Percentiles rank a stretch among this genome's conserved stretches.
phyloP scores from a whole-genome alignment of 2,113 vertebrate genomes.

The Eublepharis macularius region DNA sequence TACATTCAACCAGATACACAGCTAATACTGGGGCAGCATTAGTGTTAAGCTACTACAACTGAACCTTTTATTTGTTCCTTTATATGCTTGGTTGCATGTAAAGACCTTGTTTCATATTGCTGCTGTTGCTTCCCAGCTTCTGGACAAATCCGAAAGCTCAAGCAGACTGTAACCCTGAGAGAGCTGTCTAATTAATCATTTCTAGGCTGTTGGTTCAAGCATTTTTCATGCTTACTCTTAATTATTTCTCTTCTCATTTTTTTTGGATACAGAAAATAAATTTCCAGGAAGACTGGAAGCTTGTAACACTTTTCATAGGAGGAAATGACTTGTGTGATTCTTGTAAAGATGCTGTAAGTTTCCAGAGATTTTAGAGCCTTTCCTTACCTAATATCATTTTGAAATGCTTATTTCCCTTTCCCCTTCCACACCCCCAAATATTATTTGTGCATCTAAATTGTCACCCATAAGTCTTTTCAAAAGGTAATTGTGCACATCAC shows the following conservation, averaged over 20 bases:
- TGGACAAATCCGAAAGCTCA: not conserved
- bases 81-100: not conserved
- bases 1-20: not conserved
- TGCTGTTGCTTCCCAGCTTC: not conserved
- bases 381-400: not conserved
- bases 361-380: not conserved
- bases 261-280: slow-evolving; percentile 64
- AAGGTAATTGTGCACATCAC: not conserved
- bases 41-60: not conserved
- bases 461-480: not conserved
- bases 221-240: not conserved
- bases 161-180: not conserved
- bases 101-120: not conserved
- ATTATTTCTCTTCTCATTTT: not conserved
- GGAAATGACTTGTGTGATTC: slow-evolving; percentile 73
- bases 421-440: not conserved
- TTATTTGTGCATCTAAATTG: not conserved
- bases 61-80: not conserved
- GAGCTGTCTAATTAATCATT: slow-evolving; percentile 13
- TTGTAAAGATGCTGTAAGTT: slow-evolving; percentile 72
- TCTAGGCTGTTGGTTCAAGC: not conserved
- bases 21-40: not conserved
- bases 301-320: slow-evolving; percentile 79
- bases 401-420: not conserved
- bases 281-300: slow-evolving; percentile 78